Conservation (phyloP, 2,797 vertebrate species). For the Leontopithecus rosalia region DNA sequence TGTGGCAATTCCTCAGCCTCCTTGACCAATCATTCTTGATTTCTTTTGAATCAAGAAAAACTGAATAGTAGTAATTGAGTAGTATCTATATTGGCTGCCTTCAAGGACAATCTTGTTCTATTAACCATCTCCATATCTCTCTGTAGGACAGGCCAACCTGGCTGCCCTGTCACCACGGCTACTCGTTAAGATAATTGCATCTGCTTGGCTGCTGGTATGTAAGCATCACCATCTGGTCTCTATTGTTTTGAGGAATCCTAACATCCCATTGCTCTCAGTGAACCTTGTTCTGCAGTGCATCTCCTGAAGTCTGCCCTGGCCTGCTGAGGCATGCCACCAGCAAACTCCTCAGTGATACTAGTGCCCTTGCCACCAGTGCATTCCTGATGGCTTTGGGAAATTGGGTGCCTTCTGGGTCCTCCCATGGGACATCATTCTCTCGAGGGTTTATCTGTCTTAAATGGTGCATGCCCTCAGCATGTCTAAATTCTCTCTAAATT, state of each 20-base stretch:
- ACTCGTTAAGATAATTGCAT: not conserved
- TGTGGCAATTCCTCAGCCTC: not conserved
- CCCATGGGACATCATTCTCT: not conserved
- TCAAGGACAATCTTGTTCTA: not conserved
- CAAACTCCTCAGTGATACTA: no score
- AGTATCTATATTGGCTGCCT: no score
- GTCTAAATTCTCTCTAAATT: not conserved
- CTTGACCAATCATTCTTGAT: not conserved
- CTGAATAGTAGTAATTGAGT: not conserved
- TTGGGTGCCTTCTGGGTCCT: not conserved
- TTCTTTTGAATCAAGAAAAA: not conserved
- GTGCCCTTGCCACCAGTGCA: not conserved
- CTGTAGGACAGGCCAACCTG: not conserved
- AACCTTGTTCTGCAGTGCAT: not conserved
- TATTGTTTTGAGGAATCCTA: not conserved
- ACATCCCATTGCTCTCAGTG: not conserved
- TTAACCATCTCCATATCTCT: accelerated
- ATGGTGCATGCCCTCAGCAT: not conserved
- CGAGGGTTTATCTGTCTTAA: not conserved
- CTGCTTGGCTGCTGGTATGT: not conserved
- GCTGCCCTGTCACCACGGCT: not conserved
- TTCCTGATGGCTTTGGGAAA: not conserved
- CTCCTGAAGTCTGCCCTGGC: not conserved
- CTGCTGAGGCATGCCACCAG: not conserved
- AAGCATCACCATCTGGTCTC: not conserved